Evolutionary conservation across 2,113 vertebrate species (phyloP), one percentile per base, ranked within the genome.

Genomic region (Cheirogaleus medius): DNA sequence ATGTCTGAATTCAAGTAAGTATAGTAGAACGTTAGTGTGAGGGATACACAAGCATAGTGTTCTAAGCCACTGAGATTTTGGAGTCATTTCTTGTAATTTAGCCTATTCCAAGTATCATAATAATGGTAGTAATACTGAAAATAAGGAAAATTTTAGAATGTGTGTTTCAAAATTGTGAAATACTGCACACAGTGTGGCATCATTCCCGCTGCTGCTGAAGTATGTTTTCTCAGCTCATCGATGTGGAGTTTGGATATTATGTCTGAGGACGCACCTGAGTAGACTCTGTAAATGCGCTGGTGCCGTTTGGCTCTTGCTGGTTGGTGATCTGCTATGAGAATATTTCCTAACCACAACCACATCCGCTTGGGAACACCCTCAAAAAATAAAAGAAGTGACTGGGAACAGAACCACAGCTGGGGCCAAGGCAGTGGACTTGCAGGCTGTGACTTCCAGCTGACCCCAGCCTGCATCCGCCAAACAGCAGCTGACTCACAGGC

Each of bases 181-280:
- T 13, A 9, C 32, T 63, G 20, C 8, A 29, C 42, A 29, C 6
- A 18, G 1, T 2, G 6, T 6, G 12, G 42, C 12, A 14, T 12
- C 32, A 3, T 34, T 20, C n/a, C 18, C 0, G 0, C 42, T 25
- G 6, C 25, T 58, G 29, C 54, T 20, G 2, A 49, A 44, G 9
- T 47, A 37, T 8, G 7, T 2, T 29, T 56, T 10, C 20, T 34
- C 6, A 6, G 7, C 17, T 7, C 3, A 0, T 0, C 3, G 34
- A 7, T 27, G 39, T 5, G 58, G 52, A 66, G 8, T 27, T 56
- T 74, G 23, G 32, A 18, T 10, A 11, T 44, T 44, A 47, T 4
- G 7, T 76, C 29, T n/a, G 3, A 68, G 21, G 12, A 21, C 8
- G 29, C 18, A 32, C 5, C 8, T n/a, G n/a, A 37, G 12, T 4